phyloP scores from a whole-genome alignment of 2,888 invertebrate species.

The Rhabditophanes sp. region DNA sequence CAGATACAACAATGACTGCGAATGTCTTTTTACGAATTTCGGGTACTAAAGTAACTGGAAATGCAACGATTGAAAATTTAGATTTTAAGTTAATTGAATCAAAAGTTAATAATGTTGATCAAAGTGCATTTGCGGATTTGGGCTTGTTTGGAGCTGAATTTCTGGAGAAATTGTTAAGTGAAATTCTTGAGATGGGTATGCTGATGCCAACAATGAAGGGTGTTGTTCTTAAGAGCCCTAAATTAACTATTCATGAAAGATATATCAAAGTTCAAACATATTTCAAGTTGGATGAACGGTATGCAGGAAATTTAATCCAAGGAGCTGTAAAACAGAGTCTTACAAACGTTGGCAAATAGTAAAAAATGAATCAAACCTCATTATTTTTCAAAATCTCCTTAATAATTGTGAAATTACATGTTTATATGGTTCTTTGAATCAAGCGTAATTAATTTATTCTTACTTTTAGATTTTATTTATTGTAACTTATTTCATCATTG shows the following conservation, averaged over 20 bases:
- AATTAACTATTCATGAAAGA: constrained; percentile 36
- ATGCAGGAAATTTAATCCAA: constrained; percentile 32
- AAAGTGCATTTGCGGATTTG: constrained; percentile 36
- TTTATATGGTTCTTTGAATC: too few relatives aligned
- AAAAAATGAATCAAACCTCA: too few relatives aligned
- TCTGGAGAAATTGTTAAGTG: constrained; percentile 37
- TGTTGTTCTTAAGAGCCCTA: constrained; percentile 37
- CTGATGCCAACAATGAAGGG: constrained; percentile 38
- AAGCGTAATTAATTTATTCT: too few relatives aligned
- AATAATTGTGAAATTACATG: too few relatives aligned
- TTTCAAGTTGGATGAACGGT: constrained; percentile 40
- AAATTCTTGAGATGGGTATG: constrained; percentile 40
- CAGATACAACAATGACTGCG: constrained; percentile 41
- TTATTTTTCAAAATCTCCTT: too few relatives aligned
- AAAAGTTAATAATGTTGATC: constrained; percentile 33
- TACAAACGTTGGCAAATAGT: constrained; percentile 21
- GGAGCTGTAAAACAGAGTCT: constrained; percentile 38
- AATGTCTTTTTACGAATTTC: constrained; percentile 39
- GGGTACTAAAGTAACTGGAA: constrained; percentile 28
- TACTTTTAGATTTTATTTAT: too few relatives aligned
- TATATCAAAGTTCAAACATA: constrained; percentile 38
- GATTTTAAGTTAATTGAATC: constrained; percentile 37
- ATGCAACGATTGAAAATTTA: constrained; percentile 39
- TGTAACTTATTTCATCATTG: too few relatives aligned
- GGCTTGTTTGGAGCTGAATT: constrained; percentile 44